Base-by-base conservation (phyloP, 2,888 invertebrate species). In the Brenthis hecate region DNA sequence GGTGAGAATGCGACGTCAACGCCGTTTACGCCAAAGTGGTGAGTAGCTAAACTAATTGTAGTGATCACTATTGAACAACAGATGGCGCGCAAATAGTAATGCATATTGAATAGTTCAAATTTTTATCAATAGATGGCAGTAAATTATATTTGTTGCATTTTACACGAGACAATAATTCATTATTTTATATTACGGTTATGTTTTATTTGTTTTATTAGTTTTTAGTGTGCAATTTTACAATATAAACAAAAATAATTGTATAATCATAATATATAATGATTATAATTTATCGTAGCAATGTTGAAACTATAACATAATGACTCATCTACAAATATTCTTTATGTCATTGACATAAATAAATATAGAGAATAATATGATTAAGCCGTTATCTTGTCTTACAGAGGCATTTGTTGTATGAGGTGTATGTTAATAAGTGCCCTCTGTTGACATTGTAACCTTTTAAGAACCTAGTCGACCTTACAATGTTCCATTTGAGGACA, bases 1-100 rank as follows among this genome's bases (percentile, higher is more conserved):
- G 36, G 95, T 96, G 70, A 93, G 96, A 79, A 95, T 96, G 85
- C 94, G 96, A 81, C 94, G 95, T 74, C 94, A 95, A 85, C 93
- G 95, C 75, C 93, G 94, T 68, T 91, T 88, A 51, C 87, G 91
- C 14, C 86, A 84, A 13, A 82, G 76, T 75, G 92, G 92, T 92
- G 83, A 87, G 85, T 77, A 72, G 48, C 50, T 1, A 48, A 53
- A 65, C 51, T 67, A 60, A 4, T 23, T 23, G 36, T 72, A 71
- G 71, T 77, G 71, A 19, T 53, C n/a, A 14, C 77, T 77, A 78
- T 56, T 76, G 23, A 6, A 23, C 55, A 54, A 67, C 71, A 81
- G 81, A 77, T 80, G 79, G 75, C 81, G 64, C 19, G 13, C 11
- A n/a, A 1, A 14, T n/a, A 36, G 13, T 11, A 43, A 55, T 4